These are phyloP conservation scores for Cariama cristata DNA, from an alignment of 2,113 vertebrate species.

Conservation along the genomic window DNA sequence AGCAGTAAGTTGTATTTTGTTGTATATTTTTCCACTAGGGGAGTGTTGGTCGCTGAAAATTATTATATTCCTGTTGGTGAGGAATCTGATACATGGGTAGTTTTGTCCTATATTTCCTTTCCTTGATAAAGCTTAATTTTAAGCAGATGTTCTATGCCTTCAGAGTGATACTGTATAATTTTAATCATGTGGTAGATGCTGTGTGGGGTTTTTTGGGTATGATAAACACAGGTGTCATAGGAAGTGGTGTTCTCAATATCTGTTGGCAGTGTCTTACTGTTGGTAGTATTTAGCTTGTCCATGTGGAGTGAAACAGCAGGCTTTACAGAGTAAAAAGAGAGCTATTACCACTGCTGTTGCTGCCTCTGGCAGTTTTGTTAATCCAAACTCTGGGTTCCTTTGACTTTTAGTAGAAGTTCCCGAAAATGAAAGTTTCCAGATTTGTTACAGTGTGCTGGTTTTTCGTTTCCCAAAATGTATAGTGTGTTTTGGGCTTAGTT, in stretches of 20 bases:
- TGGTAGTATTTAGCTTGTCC: not conserved
- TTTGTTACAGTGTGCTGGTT: not conserved
- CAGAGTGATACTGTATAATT: not conserved
- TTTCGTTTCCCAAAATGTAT: accelerated
- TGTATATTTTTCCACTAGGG: not conserved
- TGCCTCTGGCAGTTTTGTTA: not conserved
- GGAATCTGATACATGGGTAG: not conserved
- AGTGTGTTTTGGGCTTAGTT: not conserved
- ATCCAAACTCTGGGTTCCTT: not conserved
- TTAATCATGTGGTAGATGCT: not conserved
- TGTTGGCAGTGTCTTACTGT: not conserved
- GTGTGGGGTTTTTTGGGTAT: not conserved
- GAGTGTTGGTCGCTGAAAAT: not conserved
- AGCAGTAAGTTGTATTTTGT: not conserved
- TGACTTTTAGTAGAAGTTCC: not conserved
- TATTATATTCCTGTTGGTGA: not conserved
- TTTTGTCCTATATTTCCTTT: not conserved
- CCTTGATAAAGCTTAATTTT: slow-evolving; percentile 14
- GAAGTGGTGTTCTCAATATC: not conserved
- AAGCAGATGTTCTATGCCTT: slow-evolving; percentile 7
- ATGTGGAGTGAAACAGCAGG: not conserved
- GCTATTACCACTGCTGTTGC: not conserved
- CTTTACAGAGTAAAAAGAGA: not conserved
- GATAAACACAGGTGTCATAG: not conserved
- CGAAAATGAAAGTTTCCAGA: not conserved